phyloP scores from a whole-genome alignment of 2,888 invertebrate species.

The Drosophila mercatorum region DNA sequence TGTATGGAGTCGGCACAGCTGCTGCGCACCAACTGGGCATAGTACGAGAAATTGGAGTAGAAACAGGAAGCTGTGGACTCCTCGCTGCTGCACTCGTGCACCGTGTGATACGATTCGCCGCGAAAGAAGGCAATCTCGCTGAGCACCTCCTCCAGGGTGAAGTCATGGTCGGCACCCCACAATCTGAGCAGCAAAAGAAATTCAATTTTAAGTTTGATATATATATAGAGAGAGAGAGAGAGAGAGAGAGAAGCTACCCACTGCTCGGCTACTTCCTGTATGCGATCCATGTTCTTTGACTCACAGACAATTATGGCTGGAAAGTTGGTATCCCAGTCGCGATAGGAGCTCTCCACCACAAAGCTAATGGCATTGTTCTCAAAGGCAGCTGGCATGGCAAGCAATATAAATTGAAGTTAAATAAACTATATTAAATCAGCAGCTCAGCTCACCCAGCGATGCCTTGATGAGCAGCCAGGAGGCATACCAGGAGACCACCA shows the following conservation, averaged over 20 bases:
- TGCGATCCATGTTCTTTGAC: constrained; percentile 87
- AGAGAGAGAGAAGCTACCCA: constrained; percentile 80
- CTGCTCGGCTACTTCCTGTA: constrained; percentile 88
- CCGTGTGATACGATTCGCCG: constrained; percentile 88
- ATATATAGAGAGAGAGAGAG: too few species aligned
- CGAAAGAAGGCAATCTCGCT: constrained; percentile 89
- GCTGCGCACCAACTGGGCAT: constrained; percentile 87
- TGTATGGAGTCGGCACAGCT: constrained; percentile 86
- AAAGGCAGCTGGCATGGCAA: constrained; percentile 85
- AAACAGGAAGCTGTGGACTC: constrained; percentile 87
- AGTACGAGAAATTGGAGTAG: constrained; percentile 87
- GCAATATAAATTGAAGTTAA: background rate
- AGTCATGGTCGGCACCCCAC: constrained; percentile 88
- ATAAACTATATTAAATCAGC: background rate
- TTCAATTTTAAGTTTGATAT: too few species aligned
- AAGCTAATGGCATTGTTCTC: constrained; percentile 90
- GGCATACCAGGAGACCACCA: constrained; percentile 89
- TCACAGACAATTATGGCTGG: constrained; percentile 91
- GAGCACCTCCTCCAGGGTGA: constrained; percentile 89
- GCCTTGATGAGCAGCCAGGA: constrained; percentile 88
- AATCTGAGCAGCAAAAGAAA: constrained; percentile 82
- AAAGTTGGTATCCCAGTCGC: constrained; percentile 90
- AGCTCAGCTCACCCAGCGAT: constrained; percentile 84
- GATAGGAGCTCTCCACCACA: constrained; percentile 90
- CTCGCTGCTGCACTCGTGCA: constrained; percentile 87